Conservation (phyloP, 2,797 vertebrate species). For the Uromys caudimaculatus region DNA sequence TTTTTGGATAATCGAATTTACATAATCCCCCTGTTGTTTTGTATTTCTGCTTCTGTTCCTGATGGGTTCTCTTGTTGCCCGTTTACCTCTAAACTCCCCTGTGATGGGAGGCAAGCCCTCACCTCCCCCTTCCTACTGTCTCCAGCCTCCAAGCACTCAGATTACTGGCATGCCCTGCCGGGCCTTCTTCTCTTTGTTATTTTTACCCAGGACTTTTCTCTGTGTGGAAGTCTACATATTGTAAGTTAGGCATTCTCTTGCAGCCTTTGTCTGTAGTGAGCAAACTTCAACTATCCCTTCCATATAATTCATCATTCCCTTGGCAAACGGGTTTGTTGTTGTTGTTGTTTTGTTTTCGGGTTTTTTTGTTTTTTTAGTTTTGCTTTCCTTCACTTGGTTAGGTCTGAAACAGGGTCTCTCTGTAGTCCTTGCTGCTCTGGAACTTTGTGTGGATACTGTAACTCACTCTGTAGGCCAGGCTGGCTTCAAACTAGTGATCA, state of each 20-base stretch:
- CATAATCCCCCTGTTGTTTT: not conserved
- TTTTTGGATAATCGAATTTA: slow-evolving; percentile 13
- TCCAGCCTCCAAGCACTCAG: not conserved
- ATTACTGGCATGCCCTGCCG: not conserved
- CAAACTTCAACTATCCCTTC: not conserved
- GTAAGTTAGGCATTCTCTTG: not conserved
- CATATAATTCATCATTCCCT: not conserved
- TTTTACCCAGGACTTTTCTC: not conserved
- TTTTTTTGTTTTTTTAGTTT: not conserved
- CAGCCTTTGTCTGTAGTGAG: not conserved
- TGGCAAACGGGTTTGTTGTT: not conserved
- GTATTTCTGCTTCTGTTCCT: not conserved
- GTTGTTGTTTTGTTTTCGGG: not conserved
- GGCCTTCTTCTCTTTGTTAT: not conserved
- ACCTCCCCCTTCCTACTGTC: not conserved
- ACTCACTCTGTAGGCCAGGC: not conserved
- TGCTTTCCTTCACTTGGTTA: not conserved
- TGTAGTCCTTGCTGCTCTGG: not conserved
- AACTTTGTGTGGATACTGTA: not conserved
- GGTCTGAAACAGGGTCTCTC: not conserved
- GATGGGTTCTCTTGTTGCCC: not conserved
- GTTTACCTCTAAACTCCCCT: not conserved
- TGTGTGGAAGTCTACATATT: not conserved
- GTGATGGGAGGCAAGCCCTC: not conserved
- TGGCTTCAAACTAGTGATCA: not conserved